These are phyloP conservation scores for Heliconius melpomene DNA, from an alignment of 1,140 invertebrate genomes.

Conservation along the genomic window DNA sequence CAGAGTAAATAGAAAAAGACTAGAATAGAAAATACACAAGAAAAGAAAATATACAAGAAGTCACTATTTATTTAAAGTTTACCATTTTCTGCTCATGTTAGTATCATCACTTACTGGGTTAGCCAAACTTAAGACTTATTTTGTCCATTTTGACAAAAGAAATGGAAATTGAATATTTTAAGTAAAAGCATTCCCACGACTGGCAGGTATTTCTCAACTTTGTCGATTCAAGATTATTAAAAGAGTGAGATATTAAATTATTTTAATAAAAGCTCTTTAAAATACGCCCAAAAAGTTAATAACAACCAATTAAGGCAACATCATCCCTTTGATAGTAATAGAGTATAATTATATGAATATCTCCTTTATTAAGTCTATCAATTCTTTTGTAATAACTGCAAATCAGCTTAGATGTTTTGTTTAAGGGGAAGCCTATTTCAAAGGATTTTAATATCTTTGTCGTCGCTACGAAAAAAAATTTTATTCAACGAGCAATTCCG, in stretches of 20 bases:
- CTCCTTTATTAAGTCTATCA: conserved; percentile 36
- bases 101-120: too few relatives aligned
- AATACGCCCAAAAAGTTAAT: conserved; percentile 29
- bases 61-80: too few relatives aligned
- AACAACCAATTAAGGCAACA: conserved; percentile 38
- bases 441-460: not conserved
- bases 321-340: conserved; percentile 37
- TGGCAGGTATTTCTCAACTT: not conserved
- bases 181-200: too few relatives aligned
- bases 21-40: too few relatives aligned
- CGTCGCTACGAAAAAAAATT: not conserved
- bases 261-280: conserved; percentile 2
- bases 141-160: not conserved
- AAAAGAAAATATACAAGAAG: too few relatives aligned
- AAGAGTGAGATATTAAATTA: not conserved
- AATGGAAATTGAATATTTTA: too few relatives aligned
- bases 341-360: conserved; percentile 40
- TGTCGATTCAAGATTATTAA: not conserved
- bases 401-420: conserved; percentile 21
- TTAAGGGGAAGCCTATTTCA: conserved; percentile 27
- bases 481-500: not conserved
- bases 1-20: too few relatives aligned
- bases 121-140: not conserved
- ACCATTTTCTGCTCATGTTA: too few relatives aligned
- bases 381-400: conserved; percentile 32